These are phyloP conservation scores for Drosophila affinis DNA, from an alignment of 2,888 invertebrate genomes.

Conservation along the genomic window DNA sequence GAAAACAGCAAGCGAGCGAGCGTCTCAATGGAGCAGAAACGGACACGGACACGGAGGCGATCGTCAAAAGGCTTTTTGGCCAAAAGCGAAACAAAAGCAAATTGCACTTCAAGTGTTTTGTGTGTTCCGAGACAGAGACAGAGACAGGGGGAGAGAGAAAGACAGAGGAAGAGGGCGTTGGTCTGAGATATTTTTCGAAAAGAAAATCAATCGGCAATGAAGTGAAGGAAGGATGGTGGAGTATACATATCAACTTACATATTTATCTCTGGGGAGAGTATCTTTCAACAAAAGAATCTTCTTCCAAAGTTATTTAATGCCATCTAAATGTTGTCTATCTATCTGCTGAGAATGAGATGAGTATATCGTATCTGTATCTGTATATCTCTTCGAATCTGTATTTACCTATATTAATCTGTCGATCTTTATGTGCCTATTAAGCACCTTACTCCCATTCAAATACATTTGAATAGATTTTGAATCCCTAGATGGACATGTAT, in stretches of 20 bases:
- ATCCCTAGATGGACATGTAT: too few species aligned
- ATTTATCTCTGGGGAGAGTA: too few species aligned
- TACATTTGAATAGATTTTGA: too few species aligned
- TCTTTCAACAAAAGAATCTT: too few species aligned
- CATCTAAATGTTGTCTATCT: too few species aligned
- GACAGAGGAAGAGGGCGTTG: neutral
- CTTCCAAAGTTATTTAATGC: too few species aligned
- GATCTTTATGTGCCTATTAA: too few species aligned
- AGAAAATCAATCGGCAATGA: neutral
- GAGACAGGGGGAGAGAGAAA: neutral
- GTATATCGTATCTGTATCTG: too few species aligned
- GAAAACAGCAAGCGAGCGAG: constrained; percentile 49
- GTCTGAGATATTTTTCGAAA: neutral
- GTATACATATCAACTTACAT: too few species aligned
- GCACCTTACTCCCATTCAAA: too few species aligned
- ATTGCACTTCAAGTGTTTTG: constrained; percentile 45
- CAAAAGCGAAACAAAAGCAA: constrained; percentile 24
- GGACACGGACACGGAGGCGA: neutral
- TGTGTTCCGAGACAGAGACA: neutral
- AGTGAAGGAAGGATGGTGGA: neutral
- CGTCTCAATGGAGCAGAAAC: neutral
- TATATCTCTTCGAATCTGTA: too few species aligned
- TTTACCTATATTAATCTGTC: neutral
- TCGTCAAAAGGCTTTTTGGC: constrained; percentile 2
- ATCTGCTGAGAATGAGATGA: too few species aligned